A percentile compares a stretch with the other conserved stretches of the same genome.
These are phyloP conservation scores for Sepioteuthis lessoniana DNA, from an alignment of 2,888 invertebrate genomes.

Conservation along the genomic window DNA sequence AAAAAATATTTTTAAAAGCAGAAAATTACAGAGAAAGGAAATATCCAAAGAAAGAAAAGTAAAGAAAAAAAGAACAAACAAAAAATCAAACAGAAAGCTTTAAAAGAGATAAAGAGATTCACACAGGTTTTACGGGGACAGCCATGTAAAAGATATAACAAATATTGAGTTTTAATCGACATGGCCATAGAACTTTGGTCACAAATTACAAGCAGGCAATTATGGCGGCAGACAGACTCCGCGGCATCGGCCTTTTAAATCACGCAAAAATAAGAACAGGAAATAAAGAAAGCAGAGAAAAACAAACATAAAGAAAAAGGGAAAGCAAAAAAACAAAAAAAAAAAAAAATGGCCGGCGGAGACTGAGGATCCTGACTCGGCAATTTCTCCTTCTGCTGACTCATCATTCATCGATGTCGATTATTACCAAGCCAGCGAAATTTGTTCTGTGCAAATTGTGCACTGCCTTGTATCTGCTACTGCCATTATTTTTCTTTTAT, in stretches of 20 bases:
- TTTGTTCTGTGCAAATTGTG: slow-evolving; percentile 17
- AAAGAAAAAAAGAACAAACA: not conserved
- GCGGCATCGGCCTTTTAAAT: not conserved
- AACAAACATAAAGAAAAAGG: not conserved
- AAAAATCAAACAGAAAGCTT: not conserved
- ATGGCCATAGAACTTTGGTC: not conserved
- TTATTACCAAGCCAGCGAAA: not conserved
- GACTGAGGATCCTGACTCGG: slow-evolving; percentile 4
- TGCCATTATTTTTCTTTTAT: too few species aligned
- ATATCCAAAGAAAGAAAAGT: too few species aligned
- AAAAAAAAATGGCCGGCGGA: not conserved
- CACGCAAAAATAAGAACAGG: slow-evolving; percentile 33
- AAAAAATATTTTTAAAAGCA: not conserved
- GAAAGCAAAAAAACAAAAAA: too few species aligned
- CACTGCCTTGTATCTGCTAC: not conserved
- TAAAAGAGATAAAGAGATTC: not conserved
- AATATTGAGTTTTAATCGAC: slow-evolving; percentile 9
- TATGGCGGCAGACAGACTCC: slow-evolving; percentile 33
- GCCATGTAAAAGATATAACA: not conserved
- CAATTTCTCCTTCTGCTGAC: slow-evolving; percentile 20
- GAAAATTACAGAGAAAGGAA: too few species aligned
- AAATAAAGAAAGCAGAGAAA: too few species aligned
- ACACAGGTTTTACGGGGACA: not conserved
- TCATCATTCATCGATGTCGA: not conserved
- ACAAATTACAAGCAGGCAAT: slow-evolving; percentile 20